phyloP scores from a whole-genome alignment of 2,797 vertebrate genomes.

The Octomys mimax region DNA sequence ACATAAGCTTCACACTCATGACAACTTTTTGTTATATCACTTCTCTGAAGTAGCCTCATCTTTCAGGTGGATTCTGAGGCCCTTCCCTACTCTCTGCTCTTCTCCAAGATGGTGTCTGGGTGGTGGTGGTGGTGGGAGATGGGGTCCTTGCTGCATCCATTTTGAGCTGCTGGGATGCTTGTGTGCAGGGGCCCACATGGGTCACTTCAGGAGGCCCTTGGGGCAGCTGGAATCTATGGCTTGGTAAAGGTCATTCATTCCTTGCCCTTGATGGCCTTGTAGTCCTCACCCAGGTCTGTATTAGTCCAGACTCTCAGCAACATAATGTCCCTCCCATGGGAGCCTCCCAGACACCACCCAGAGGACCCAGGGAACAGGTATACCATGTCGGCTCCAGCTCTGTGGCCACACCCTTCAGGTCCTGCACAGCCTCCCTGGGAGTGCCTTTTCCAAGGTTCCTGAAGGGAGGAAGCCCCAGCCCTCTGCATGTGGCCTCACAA shows the following conservation, averaged over 20 bases:
- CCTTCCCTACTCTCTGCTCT: no score
- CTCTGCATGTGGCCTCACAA: neutral
- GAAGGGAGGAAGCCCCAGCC: neutral
- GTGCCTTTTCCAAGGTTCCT: neutral
- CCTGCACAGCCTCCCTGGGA: neutral
- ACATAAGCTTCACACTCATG: accelerated
- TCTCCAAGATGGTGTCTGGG: neutral
- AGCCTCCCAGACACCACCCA: neutral
- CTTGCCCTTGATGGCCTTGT: neutral
- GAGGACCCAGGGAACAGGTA: accelerated
- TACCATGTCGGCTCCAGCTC: accelerated
- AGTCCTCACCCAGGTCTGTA: neutral
- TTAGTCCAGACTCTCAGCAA: no score
- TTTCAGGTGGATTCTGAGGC: neutral
- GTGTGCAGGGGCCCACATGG: no score
- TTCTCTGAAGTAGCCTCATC: neutral
- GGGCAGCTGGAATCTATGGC: no score
- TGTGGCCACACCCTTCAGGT: neutral
- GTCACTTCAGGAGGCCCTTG: neutral
- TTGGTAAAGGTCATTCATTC: neutral
- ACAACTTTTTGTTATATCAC: neutral
- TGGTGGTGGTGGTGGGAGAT: no score
- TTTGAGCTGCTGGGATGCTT: neutral
- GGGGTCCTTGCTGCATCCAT: neutral
- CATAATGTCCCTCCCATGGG: accelerated